Evolutionary conservation across 2,113 vertebrate species (phyloP).

Genomic region (Pelobates fuscus): DNA sequence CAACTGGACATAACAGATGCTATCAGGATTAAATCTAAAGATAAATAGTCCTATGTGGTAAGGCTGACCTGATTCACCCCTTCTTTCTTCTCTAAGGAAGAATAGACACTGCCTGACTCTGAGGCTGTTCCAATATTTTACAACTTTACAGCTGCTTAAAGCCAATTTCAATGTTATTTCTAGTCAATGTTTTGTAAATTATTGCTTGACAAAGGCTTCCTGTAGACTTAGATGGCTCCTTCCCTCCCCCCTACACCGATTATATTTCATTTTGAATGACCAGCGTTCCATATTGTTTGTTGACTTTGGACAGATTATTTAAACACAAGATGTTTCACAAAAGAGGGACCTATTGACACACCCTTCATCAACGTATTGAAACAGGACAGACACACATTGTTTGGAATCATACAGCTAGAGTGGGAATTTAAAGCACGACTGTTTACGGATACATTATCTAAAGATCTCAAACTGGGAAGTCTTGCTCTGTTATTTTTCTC

Average conservation of each 20-base stretch:
- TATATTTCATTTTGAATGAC: constrained; percentile 51
- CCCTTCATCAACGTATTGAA: constrained; percentile 42
- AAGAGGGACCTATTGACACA: constrained; percentile 46
- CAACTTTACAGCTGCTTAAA: constrained; percentile 51
- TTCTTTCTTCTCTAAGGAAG: constrained; percentile 39
- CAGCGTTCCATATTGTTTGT: constrained; percentile 50
- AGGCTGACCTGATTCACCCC: constrained; percentile 48
- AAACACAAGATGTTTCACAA: constrained; percentile 50
- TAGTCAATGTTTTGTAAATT: constrained; percentile 51
- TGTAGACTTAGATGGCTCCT: constrained; percentile 51
- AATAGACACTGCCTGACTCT: constrained; percentile 41
- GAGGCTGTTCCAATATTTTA: constrained; percentile 48
- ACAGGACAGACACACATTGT: constrained; percentile 32
- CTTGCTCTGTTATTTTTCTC: background rate
- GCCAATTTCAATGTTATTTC: constrained; percentile 51
- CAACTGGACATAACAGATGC: constrained; percentile 45
- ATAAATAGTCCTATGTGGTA: constrained; percentile 48
- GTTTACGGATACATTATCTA: constrained; percentile 6
- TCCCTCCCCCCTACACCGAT: constrained; percentile 45
- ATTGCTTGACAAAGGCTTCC: constrained; percentile 48
- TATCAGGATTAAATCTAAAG: constrained; percentile 41
- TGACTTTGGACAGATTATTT: constrained; percentile 50
- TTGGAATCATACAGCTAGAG: background rate
- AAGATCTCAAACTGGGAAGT: background rate
- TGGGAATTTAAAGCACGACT: constrained; percentile 4